Evolutionary conservation across 1,140 invertebrate species (phyloP).

Genomic region (Sarcophaga peregrina): DNA sequence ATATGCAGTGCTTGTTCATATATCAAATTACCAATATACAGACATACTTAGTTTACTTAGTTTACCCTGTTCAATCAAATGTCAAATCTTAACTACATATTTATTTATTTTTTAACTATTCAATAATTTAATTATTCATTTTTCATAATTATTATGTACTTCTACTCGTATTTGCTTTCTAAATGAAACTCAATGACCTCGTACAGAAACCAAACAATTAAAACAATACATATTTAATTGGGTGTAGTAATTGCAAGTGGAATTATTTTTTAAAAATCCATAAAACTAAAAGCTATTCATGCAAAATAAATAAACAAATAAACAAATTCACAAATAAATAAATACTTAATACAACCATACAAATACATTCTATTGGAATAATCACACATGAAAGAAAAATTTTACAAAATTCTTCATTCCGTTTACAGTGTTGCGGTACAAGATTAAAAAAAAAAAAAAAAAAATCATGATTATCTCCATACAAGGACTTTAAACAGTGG

Average conservation of each 20-base stretch:
- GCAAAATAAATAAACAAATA: too few relatives aligned
- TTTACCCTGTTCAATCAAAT: slow-evolving; percentile 24
- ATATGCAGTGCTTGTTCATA: neutral
- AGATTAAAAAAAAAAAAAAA: too few relatives aligned
- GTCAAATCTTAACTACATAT: neutral
- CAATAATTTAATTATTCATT: too few relatives aligned
- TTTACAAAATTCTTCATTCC: too few relatives aligned
- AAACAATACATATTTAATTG: slow-evolving; percentile 3
- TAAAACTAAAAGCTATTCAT: too few relatives aligned
- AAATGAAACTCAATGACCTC: neutral
- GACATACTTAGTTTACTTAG: neutral
- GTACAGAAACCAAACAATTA: neutral
- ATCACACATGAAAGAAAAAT: too few relatives aligned
- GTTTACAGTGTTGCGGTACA: too few relatives aligned
- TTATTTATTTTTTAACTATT: neutral
- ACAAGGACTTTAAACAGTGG: too few relatives aligned
- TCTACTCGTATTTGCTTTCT: neutral
- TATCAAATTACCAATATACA: neutral
- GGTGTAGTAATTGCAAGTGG: neutral
- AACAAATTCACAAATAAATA: too few relatives aligned
- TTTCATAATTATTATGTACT: neutral
- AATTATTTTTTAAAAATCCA: neutral
- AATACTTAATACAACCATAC: too few relatives aligned
- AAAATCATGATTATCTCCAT: too few relatives aligned
- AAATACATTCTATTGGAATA: too few relatives aligned